Evolutionary conservation across 2,797 vertebrate genomes (phyloP).

Genomic region (Pangasius krempfi): DNA sequence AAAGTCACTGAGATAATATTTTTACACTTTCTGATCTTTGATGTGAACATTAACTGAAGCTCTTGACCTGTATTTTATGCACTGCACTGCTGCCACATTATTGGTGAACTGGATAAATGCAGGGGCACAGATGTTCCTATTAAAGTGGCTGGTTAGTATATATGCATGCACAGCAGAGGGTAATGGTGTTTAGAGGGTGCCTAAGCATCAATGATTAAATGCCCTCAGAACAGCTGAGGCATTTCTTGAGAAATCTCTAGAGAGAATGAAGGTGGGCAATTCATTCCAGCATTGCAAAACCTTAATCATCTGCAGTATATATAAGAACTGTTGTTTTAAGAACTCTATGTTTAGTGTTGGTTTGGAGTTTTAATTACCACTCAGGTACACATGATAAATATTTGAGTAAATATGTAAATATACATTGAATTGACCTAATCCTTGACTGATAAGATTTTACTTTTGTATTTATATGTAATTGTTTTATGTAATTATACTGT

Average conservation of each 20-base stretch:
- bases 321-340: background rate
- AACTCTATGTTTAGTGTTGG: background rate
- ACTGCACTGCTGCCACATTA: background rate
- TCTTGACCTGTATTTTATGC: background rate
- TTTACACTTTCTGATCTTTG: background rate
- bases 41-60: background rate
- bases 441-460: background rate
- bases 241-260: background rate
- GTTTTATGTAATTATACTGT: too few relatives aligned
- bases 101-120: background rate
- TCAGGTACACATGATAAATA: background rate
- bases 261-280: background rate
- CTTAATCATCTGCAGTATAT: background rate
- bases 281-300: background rate
- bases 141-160: background rate
- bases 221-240: background rate
- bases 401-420: background rate
- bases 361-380: background rate
- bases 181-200: background rate
- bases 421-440: background rate
- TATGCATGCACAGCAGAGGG: background rate
- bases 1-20: background rate
- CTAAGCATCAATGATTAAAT: background rate
- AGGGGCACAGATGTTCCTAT: background rate
- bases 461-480: too few relatives aligned